Conservation (phyloP, 1,140 invertebrate genomes). For the Hyphantria cunea region DNA sequence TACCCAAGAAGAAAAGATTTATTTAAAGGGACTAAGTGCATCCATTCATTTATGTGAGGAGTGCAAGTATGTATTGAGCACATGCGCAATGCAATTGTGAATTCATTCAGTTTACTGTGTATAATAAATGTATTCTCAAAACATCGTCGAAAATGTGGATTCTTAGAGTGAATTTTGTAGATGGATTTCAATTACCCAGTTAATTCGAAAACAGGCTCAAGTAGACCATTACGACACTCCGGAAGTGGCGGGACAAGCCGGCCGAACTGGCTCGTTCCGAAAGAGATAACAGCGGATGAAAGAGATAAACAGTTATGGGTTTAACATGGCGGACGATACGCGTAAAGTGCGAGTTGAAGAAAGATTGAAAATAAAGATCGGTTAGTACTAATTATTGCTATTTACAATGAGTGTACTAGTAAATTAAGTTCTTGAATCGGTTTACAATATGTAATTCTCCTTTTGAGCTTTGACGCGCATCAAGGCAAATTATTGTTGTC, state of each 20-base stretch:
- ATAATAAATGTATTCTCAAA: conserved; percentile 31
- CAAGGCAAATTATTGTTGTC: conserved; percentile 53
- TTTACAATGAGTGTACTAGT: conserved; percentile 14
- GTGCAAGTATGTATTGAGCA: conserved; percentile 70
- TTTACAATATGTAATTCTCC: no score
- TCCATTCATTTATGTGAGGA: conserved; percentile 48
- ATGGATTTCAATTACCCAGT: conserved; percentile 47
- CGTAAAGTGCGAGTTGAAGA: conserved; percentile 92
- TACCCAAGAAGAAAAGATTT: conserved; percentile 10
- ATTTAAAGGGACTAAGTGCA: conserved; percentile 39
- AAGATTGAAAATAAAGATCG: conserved; percentile 93
- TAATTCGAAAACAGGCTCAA: conserved; percentile 67
- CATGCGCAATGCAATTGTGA: conserved; percentile 69
- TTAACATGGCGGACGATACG: conserved; percentile 93
- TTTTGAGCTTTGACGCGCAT: background rate
- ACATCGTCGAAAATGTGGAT: conserved; percentile 41
- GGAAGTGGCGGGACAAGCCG: conserved; percentile 80
- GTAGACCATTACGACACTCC: conserved; percentile 81
- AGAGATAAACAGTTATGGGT: conserved; percentile 86
- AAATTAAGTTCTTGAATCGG: no score
- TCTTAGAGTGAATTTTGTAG: conserved; percentile 42
- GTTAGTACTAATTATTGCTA: conserved; percentile 82
- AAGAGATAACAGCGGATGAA: conserved; percentile 81
- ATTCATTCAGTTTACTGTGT: conserved; percentile 48
- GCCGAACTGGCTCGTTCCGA: conserved; percentile 78